Evolutionary conservation across 1,140 invertebrate species (phyloP), one percentile per base, ranked within the genome.

Genomic region (Agrypnia vestita): DNA sequence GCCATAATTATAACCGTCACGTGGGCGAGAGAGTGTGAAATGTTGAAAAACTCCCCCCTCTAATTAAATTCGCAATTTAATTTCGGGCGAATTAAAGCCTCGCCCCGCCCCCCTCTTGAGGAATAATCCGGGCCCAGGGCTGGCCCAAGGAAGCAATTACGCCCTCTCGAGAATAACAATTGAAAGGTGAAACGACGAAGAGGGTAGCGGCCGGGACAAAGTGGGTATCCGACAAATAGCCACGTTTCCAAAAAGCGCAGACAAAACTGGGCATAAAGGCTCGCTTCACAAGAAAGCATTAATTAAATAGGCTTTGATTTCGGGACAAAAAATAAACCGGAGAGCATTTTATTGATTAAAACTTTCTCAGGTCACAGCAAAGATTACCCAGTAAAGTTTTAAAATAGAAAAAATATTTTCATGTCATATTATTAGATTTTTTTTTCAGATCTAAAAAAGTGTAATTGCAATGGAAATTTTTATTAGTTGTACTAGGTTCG

Each of bases 61-160:
- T 73, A 73, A 73, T 73, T 73, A 73, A 73, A 73, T 73, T 21
- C 47, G 35, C 47, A 73, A 73, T 73, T 53, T 73, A 73, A 73
- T 73, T 73, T 73, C 19, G 69, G 25, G 69, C 69, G 49, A 73
- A 73, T 73, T 73, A 73, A 55, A 21, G 11, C 49, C 69, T 25
- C 19, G 69, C 69, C 25, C 69, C 69, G 69, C 69, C 69, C 69
- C 49, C 15, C 25, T 51, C 69, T 25, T 11, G 6, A 55, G 69
- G 35, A 51, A 13, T 53, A 73, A 53, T 51, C 69, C 51, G 1
- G 69, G 21, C 25, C 51, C 69, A 55, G 69, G 25, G 49, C 69
- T 17, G 51, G 69, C 69, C 69, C 47, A 25, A 73, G 69, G 69
- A 73, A 51, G 69, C 69, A 51, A 73, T 73, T 73, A 73, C 69